phyloP scores from a whole-genome alignment of 2,888 invertebrate genomes.

The Hydriomena furcata region DNA sequence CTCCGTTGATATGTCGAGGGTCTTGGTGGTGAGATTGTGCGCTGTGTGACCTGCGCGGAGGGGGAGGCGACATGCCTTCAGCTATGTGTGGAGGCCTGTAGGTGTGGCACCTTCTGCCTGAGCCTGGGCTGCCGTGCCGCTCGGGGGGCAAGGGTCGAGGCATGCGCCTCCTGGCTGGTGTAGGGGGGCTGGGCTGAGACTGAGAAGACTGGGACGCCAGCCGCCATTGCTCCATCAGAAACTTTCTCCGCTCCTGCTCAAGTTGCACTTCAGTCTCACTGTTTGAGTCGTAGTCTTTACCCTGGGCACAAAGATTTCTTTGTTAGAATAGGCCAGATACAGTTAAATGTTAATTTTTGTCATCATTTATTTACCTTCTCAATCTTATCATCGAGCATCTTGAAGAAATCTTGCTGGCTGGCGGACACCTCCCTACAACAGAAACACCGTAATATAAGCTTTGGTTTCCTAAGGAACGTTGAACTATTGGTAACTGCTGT shows the following conservation, averaged over 20 bases:
- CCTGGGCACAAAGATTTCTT: conserved; percentile 73
- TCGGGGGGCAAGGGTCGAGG: conserved; percentile 65
- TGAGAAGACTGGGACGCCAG: conserved; percentile 81
- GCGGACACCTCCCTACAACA: conserved; percentile 95
- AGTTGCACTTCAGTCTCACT: conserved; percentile 89
- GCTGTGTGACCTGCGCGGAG: conserved; percentile 66
- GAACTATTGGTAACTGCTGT: too few species aligned
- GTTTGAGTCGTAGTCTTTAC: conserved; percentile 91
- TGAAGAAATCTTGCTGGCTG: conserved; percentile 96
- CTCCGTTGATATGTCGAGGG: conserved; percentile 64
- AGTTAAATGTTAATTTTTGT: too few species aligned
- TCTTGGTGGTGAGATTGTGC: conserved; percentile 68
- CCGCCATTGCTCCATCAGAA: conserved; percentile 90
- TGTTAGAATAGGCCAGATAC: too few species aligned
- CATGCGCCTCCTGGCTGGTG: conserved; percentile 64
- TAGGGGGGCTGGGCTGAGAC: conserved; percentile 66
- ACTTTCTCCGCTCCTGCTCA: conserved; percentile 86
- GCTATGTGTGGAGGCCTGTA: conserved; percentile 66
- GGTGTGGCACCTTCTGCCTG: conserved; percentile 53
- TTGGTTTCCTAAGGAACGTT: not conserved
- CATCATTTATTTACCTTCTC: conserved; percentile 88
- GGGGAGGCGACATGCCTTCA: conserved; percentile 73
- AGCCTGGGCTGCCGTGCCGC: conserved; percentile 66
- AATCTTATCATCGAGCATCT: conserved; percentile 96
- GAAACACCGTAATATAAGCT: conserved; percentile 44